phyloP scores from a whole-genome alignment of 2,797 vertebrate genomes.

The Remorina albescens region DNA sequence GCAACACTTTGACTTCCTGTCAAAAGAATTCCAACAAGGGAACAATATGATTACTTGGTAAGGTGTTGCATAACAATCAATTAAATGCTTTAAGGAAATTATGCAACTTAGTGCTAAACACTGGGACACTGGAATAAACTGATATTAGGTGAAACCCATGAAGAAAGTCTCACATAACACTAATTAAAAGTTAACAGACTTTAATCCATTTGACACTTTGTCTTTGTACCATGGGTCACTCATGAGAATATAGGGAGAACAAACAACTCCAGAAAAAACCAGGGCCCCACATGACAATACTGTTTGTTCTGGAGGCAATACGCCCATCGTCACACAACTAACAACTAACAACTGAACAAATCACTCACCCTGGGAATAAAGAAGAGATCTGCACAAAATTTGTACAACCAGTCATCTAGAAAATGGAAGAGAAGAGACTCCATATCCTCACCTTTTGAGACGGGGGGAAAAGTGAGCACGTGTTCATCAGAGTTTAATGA shows the following conservation, averaged over 20 bases:
- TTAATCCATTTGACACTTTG: neutral
- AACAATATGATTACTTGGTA: neutral
- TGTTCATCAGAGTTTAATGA: neutral
- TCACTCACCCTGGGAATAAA: constrained; percentile 94
- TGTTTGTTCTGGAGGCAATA: neutral
- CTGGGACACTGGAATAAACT: neutral
- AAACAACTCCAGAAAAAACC: neutral
- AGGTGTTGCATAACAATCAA: neutral
- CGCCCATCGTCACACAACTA: neutral
- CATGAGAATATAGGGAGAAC: neutral
- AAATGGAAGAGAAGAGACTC: constrained; percentile 96
- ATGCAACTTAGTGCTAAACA: neutral
- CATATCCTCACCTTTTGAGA: constrained; percentile 89
- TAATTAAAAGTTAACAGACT: neutral
- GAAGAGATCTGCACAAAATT: constrained; percentile 94
- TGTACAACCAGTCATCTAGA: constrained; percentile 96
- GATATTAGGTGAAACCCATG: neutral
- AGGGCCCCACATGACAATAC: neutral
- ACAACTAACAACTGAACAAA: neutral
- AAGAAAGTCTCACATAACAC: neutral
- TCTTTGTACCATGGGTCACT: neutral
- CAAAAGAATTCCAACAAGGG: neutral
- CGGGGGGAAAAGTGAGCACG: neutral
- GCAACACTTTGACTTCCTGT: constrained; percentile 94
- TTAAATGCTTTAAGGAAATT: neutral